These are phyloP conservation scores for Rhyacophila brunnea DNA, from an alignment of 1,140 invertebrate species.

Conservation along the genomic window DNA sequence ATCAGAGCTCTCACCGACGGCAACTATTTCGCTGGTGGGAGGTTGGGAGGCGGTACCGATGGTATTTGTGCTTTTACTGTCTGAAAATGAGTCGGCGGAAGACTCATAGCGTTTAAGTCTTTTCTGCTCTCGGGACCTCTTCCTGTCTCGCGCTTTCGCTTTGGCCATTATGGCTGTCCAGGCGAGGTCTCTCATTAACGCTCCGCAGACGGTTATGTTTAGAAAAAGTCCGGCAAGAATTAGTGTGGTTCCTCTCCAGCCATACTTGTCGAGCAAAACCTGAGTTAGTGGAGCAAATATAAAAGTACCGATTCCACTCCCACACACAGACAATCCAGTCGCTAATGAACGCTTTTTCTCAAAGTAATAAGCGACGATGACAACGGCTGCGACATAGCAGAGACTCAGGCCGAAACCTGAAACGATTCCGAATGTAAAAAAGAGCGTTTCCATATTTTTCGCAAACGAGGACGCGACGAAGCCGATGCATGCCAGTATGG, in stretches of 20 bases:
- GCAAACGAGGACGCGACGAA: conserved; percentile 79
- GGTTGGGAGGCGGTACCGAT: conserved; percentile 46
- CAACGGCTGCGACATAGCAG: conserved; percentile 86
- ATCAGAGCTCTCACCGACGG: conserved; percentile 38
- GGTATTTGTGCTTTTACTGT: conserved; percentile 66
- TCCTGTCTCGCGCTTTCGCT: conserved; percentile 61
- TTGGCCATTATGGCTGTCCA: conserved; percentile 69
- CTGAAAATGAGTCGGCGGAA: conserved; percentile 65
- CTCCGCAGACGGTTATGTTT: conserved; percentile 84
- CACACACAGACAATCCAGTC: conserved; percentile 89
- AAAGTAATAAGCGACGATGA: conserved; percentile 96
- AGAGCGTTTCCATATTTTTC: conserved; percentile 74
- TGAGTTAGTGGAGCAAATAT: conserved; percentile 87
- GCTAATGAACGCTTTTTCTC: conserved; percentile 89
- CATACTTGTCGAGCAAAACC: conserved; percentile 72
- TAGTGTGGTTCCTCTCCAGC: conserved; percentile 81
- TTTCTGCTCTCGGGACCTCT: conserved; percentile 59
- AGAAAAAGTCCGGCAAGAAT: conserved; percentile 82
- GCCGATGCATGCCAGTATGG: conserved; percentile 73
- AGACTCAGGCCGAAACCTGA: conserved; percentile 84
- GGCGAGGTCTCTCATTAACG: conserved; percentile 78
- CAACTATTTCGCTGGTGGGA: conserved; percentile 44
- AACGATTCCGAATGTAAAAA: conserved; percentile 82
- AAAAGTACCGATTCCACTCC: conserved; percentile 87
- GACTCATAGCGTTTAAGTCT: conserved; percentile 60